Evolutionary conservation across 2,888 invertebrate genomes (phyloP), one percentile per base, ranked within the genome.

Genomic region (Acronicta psi): DNA sequence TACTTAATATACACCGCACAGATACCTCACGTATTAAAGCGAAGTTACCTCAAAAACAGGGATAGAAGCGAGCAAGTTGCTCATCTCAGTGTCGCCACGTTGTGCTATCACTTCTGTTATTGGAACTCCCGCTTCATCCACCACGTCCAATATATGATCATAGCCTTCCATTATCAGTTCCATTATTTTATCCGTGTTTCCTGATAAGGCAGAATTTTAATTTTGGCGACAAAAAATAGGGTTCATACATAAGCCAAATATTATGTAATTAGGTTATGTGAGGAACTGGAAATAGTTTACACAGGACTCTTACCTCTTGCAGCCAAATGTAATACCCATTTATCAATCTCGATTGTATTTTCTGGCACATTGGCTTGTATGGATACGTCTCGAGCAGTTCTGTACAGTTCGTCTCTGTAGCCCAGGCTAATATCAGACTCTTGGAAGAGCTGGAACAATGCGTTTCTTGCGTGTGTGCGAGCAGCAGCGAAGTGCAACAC

Each of bases 401-500:
- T 95, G 86, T 98, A 98, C n/a, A 97, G 88, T 77, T 97, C 97
- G 86, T 98, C 98, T 50, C 98, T 95, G 83, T 96, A 97, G 0
- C 96, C 97, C 46, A 98, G 94, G 85, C 97, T 98, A 20, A 97
- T 95, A 73, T 97, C 96, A 0, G 97, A 96, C 82, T 98, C 98
- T 81, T 96, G 95, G 6, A 98, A 95, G 17, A 98, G 93, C 78
- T 97, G 97, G 81, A 97, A 96, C 36, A 98, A 92, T 0, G 97
- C 97, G 69, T 97, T 97, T 47, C 97, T 95, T 0, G 97, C 96
- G 82, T 98, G 98, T 0, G 97, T 95, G 44, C 98, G 95, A 0
- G 97, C 97, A 0, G 97, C 97, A 0, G 98, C 98, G 88, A 98
- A 98, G 88, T 98, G 98, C 34, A 98, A 89, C 95, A 98, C 96